A percentile compares a stretch with the other conserved stretches of the same genome.
Conservation (phyloP, 2,113 vertebrate species). For the Egretta garzetta region DNA sequence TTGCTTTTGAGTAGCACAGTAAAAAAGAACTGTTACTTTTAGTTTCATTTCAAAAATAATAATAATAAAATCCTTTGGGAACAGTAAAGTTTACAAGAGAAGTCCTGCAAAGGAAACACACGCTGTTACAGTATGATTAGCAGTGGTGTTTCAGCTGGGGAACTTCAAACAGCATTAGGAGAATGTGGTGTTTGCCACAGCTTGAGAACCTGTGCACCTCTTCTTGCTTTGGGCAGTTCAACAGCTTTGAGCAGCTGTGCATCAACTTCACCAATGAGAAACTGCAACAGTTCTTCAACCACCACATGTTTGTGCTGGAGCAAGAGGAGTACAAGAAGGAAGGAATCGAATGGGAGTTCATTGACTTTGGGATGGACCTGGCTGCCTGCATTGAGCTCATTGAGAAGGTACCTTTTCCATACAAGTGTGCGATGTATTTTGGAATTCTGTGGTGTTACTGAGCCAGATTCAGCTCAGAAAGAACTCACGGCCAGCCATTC, state of each 20-base stretch:
- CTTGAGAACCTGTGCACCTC: not conserved
- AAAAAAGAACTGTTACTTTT: not conserved
- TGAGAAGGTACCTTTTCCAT: conserved; percentile 3
- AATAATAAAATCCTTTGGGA: not conserved
- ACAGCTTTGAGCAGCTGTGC: conserved; percentile 78
- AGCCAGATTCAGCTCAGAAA: not conserved
- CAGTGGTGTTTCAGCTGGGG: not conserved
- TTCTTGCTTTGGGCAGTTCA: conserved; percentile 56
- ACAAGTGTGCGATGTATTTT: not conserved
- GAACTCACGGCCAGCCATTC: too few relatives aligned
- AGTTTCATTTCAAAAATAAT: not conserved
- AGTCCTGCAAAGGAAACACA: not conserved
- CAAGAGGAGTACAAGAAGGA: conserved; percentile 82
- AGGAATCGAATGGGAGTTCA: conserved; percentile 77
- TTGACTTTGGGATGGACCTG: conserved; percentile 80
- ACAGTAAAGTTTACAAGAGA: not conserved
- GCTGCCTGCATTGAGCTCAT: conserved; percentile 60
- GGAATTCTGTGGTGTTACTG: not conserved
- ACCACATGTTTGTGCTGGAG: conserved; percentile 82
- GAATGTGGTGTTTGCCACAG: not conserved
- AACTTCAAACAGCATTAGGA: not conserved
- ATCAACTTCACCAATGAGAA: conserved; percentile 84
- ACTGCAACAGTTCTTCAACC: conserved; percentile 83
- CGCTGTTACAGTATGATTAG: not conserved
- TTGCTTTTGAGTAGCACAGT: not conserved